Base-by-base conservation (phyloP, 1,140 invertebrate species). In the Drosophila insularis region DNA sequence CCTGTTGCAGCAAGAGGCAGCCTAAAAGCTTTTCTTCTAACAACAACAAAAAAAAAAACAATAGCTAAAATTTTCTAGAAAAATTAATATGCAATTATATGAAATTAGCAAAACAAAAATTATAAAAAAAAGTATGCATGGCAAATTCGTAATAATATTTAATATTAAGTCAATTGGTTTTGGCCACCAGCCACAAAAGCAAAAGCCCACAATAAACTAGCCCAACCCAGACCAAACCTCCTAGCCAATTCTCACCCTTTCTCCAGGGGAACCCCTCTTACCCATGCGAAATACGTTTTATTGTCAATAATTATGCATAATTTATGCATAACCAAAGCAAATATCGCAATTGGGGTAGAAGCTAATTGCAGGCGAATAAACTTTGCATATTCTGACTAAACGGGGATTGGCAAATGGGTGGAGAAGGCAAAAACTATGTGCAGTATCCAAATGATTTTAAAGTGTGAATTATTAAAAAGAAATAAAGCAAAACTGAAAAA, bases 61-160 rank as follows among this genome's bases (percentile, higher is more conserved):
- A 61, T 6, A 5, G 27, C 27, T 27, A 40, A 5, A 39, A 60
- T 13, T 2, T 40, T n/a, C 7, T 31, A 11, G 2, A 21, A 87
- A 87, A 82, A 87, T 86, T 72, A 86, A 86, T 81, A 87, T 81
- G 75, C 78, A 87, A 86, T 87, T 82, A 86, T 76, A 79, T 82
- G 66, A 79, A 76, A 86, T 86, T 87, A 79, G 79, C 63, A 37
- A 8, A 27, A 10, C 2, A 19, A 87, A 87, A 81, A 87, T 86
- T 70, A 86, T 87, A 13, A 8, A 62, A 71, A 87, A n/a, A n/a
- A n/a, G n/a, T n/a, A 81, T 73, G 65, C 72, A 70, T 53, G 63
- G 60, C 68, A 74, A 81, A 86, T 87, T 86, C 78, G 87, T 87
- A 87, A 86, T 86, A 87, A 81, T 81, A 87, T 79, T 87, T 81